Evolutionary conservation across 1,140 invertebrate genomes (phyloP).

Genomic region (Bicyclus anynana): DNA sequence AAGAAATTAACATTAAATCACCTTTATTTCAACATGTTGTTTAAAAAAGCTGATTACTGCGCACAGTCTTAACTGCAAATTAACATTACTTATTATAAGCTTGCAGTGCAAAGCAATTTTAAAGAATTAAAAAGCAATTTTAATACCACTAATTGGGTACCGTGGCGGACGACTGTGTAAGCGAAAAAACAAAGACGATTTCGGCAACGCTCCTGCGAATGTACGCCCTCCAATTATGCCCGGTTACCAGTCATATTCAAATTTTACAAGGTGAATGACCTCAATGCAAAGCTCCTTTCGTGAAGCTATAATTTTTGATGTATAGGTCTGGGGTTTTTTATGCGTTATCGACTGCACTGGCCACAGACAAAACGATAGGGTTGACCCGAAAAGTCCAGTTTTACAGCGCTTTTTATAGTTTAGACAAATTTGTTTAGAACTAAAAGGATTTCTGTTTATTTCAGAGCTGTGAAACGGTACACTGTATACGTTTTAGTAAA

Average conservation of each 20-base stretch:
- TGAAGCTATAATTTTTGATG: background rate
- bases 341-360: background rate
- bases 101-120: background rate
- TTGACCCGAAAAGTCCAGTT: background rate
- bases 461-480: no score
- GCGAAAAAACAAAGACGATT: background rate
- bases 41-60: no score
- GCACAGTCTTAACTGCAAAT: no score
- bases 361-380: background rate
- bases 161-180: background rate
- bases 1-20: no score
- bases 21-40: no score
- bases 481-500: no score
- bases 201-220: background rate
- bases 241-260: background rate
- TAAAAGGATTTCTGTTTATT: no score
- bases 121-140: background rate
- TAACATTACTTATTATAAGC: background rate
- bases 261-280: background rate
- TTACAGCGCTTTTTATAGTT: background rate
- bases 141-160: slow-evolving; percentile 1
- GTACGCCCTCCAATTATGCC: background rate
- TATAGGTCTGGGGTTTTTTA: background rate
- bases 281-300: background rate
- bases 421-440: background rate